Evolutionary conservation across 2,113 vertebrate genomes (phyloP), one percentile per base, ranked within the genome.

Genomic region (Heteronetta atricapilla): DNA sequence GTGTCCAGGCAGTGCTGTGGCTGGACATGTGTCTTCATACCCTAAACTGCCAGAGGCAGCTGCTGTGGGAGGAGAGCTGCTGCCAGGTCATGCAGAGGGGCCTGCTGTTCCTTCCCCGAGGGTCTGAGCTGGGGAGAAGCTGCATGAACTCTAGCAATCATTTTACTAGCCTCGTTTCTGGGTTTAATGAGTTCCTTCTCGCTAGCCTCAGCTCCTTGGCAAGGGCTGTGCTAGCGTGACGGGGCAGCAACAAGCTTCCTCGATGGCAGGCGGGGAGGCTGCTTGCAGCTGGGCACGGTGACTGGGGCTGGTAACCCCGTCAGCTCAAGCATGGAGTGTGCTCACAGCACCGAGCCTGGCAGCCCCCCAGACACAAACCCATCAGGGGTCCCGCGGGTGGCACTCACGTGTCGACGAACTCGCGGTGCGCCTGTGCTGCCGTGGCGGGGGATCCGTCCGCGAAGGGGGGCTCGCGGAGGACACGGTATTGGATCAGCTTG

Each of bases 381-480:
- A 48, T 19, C 20, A 6, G 46, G 20, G 46, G 46, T 20, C 74
- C 67, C n/a, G 55, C 42, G 76, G 23, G 23, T 13, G 72, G 36
- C 78, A 98, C 98, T 98, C 97, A 99, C 99, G 56, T 98, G 97
- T 99, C 99, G 0, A 95, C 95, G 82, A 99, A 99, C 0, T 95
- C 98, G 74, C 98, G 98, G 31, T 97, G 97, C 2, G 63, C 82
- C 78, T 99, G 98, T 10, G 95, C 88, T 5, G 97, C 90, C 5
- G 92, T 23, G 3, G 86, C 10, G 0, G 97, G 92, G 22, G 97
- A 98, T 11, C 98, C 96, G 0, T 89, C 93, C 34, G 94, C 74
- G 64, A 99, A 99, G 0, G 98, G 97, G 4, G 99, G 99, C 4
- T 98, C 97, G 0, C 99, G 97, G 19, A 98, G 95, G 19, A 99